A percentile compares a stretch with the other conserved stretches of the same genome.
phyloP scores from a whole-genome alignment of 1,140 invertebrate genomes.

The Dendroctonus ponderosae region DNA sequence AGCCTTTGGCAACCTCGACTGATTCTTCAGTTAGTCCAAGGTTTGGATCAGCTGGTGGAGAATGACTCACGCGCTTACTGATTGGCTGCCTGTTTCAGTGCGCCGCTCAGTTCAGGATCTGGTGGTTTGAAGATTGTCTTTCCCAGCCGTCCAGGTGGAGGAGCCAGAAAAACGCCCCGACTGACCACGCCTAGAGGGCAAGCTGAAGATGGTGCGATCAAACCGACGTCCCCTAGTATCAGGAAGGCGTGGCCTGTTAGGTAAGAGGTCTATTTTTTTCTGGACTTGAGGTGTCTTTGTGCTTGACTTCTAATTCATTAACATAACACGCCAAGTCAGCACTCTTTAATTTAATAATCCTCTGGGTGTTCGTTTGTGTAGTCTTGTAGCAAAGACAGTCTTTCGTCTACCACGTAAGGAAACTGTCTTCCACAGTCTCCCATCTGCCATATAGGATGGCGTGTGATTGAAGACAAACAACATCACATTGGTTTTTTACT shows the following conservation, averaged over 20 bases:
- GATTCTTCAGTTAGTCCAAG: constrained; percentile 25
- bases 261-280: constrained; percentile 50
- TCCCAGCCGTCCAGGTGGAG: constrained; percentile 73
- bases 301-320: too few relatives aligned
- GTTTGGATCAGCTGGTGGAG: not conserved
- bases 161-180: constrained; percentile 55
- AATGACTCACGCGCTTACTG: too few relatives aligned
- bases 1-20: too few relatives aligned
- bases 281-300: too few relatives aligned
- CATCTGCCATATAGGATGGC: too few relatives aligned
- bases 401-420: not conserved
- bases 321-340: not conserved
- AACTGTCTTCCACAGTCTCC: not conserved
- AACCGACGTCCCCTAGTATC: constrained; percentile 63
- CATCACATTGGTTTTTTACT: too few relatives aligned
- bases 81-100: not conserved
- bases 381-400: not conserved
- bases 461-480: too few relatives aligned
- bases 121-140: constrained; percentile 71
- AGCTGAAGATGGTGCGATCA: constrained; percentile 42
- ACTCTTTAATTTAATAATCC: too few relatives aligned
- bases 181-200: constrained; percentile 60
- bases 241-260: constrained; percentile 79
- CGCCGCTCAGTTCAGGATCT: constrained; percentile 20
- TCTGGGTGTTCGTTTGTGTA: too few relatives aligned